Conservation (phyloP, 2,888 invertebrate species). For the Subacronicta megacephala region DNA sequence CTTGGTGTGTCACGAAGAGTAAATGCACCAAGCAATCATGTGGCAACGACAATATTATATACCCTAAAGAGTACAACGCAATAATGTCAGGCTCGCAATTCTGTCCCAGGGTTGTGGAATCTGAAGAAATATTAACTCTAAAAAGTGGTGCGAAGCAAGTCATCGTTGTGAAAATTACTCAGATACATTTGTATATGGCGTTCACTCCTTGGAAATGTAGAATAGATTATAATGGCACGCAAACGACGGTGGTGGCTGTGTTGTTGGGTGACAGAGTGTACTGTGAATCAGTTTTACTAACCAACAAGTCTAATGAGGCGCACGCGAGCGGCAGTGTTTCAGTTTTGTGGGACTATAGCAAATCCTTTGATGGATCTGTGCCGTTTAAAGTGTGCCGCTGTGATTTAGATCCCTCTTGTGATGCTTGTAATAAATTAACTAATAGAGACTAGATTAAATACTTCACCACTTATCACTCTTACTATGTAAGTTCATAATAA, state of each 20-base stretch:
- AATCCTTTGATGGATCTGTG: conserved; percentile 73
- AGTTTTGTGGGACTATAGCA: conserved; percentile 76
- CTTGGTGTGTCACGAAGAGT: conserved; percentile 81
- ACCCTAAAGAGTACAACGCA: conserved; percentile 68
- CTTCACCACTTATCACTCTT: neutral
- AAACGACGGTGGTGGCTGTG: conserved; percentile 64
- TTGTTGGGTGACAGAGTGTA: conserved; percentile 72
- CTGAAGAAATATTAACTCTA: conserved; percentile 63
- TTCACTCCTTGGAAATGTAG: conserved; percentile 82
- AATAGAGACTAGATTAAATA: conserved; percentile 14
- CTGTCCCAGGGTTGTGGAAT: conserved; percentile 73
- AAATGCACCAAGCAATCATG: conserved; percentile 77
- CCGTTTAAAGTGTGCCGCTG: conserved; percentile 74
- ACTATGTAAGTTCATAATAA: conserved; percentile 3
- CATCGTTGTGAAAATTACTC: conserved; percentile 74
- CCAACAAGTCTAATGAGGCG: conserved; percentile 66
- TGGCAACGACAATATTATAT: conserved; percentile 81
- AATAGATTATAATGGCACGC: conserved; percentile 61
- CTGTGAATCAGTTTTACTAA: conserved; percentile 72
- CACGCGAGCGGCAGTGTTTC: conserved; percentile 68
- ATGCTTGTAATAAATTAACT: conserved; percentile 62
- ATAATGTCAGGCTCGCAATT: conserved; percentile 77
- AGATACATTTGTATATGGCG: conserved; percentile 81
- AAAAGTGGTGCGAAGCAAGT: conserved; percentile 71
- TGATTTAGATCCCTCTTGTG: conserved; percentile 71